phyloP scores from a whole-genome alignment of 2,113 vertebrate species.

The Leptocoma aspasia region DNA sequence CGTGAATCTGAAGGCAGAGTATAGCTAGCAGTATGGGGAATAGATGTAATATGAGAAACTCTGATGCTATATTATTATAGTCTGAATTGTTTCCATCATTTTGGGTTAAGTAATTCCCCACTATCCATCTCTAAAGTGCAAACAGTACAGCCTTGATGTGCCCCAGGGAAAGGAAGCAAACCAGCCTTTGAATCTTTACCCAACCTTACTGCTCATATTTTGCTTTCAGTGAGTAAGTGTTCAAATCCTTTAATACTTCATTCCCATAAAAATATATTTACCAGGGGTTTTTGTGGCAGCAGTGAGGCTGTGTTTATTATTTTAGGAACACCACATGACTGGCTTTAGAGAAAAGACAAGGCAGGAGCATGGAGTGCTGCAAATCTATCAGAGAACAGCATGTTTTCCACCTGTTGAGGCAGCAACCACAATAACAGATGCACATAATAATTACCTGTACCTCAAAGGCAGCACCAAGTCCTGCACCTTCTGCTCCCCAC shows the following conservation, averaged over 20 bases:
- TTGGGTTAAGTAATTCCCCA: conserved; percentile 59
- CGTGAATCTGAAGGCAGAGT: conserved; percentile 17
- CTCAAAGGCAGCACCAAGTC: conserved; percentile 50
- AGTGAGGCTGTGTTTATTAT: conserved; percentile 54
- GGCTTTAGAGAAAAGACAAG: conserved; percentile 40
- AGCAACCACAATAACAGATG: conserved; percentile 52
- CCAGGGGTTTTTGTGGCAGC: conserved; percentile 39
- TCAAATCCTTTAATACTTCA: conserved; percentile 68
- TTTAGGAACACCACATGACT: conserved; percentile 14
- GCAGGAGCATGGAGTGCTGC: conserved; percentile 8
- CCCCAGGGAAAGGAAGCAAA: conserved; percentile 56
- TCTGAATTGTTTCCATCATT: conserved; percentile 61
- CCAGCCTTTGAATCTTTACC: conserved; percentile 58
- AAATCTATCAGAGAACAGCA: conserved; percentile 45
- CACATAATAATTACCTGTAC: conserved; percentile 55
- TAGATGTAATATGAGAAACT: conserved; percentile 60
- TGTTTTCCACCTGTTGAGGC: conserved; percentile 60
- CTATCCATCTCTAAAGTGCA: conserved; percentile 55
- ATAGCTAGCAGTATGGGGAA: conserved; percentile 37
- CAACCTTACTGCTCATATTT: conserved; percentile 62
- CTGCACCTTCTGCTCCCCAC: conserved; percentile 51
- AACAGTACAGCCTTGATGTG: conserved; percentile 41
- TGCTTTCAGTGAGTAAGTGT: conserved; percentile 60
- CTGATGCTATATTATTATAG: conserved; percentile 44
- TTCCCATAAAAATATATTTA: conserved; percentile 65